A percentile compares a stretch with the other conserved stretches of the same genome.
Conservation (phyloP, 2,797 vertebrate genomes). For the Atherinosoma microstoma region DNA sequence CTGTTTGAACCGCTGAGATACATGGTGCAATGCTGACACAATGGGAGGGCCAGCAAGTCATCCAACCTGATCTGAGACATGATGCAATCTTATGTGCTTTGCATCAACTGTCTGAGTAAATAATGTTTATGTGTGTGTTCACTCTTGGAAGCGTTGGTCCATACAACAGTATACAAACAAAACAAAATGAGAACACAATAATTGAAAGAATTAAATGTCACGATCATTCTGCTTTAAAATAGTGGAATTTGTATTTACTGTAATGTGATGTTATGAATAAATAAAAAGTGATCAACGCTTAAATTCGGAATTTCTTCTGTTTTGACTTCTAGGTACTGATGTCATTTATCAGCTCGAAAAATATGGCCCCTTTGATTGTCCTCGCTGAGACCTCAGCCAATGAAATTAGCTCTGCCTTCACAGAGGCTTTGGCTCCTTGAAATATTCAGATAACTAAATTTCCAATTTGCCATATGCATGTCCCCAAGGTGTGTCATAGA, state of each 20-base stretch:
- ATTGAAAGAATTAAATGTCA: not conserved
- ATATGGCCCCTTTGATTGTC: constrained; percentile 8
- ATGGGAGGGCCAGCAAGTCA: not conserved
- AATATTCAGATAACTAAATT: constrained; percentile 61
- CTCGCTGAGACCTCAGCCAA: constrained; percentile 31
- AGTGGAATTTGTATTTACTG: not conserved
- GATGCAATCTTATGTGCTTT: constrained; percentile 9
- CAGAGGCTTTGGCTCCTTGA: constrained; percentile 35
- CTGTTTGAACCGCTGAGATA: constrained; percentile 9
- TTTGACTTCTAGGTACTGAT: not conserved
- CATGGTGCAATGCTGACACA: not conserved
- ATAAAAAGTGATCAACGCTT: not conserved
- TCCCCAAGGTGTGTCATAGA: constrained; percentile 43
- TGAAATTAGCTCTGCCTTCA: constrained; percentile 46
- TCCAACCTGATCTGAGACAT: not conserved
- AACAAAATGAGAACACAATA: not conserved
- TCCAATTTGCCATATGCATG: constrained; percentile 56
- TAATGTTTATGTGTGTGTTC: not conserved
- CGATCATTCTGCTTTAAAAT: not conserved
- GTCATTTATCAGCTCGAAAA: constrained; percentile 27
- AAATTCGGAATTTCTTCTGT: not conserved
- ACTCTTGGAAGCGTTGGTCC: not conserved
- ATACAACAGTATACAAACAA: not conserved
- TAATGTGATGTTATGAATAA: not conserved
- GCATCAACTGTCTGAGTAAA: constrained; percentile 1